Conservation (phyloP, 2,113 vertebrate species). For the Prionailurus bengalensis region DNA sequence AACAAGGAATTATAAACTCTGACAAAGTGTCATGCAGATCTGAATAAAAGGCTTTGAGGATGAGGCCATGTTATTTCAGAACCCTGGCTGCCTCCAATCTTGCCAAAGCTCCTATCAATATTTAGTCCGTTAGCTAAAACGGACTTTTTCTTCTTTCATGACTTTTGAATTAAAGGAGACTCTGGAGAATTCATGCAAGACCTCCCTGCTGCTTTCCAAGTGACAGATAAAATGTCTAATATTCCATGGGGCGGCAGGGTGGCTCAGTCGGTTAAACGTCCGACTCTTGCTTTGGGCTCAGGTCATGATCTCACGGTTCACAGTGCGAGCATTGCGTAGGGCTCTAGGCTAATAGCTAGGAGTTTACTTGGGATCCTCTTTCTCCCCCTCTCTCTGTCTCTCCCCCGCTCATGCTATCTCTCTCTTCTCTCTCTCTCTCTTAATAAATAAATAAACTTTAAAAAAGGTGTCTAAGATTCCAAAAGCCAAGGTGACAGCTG, state of each 20-base stretch:
- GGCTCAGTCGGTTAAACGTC: too few species aligned
- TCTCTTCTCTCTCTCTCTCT: too few species aligned
- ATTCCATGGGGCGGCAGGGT: too few species aligned
- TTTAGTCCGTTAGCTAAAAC: neutral
- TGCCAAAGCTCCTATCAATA: neutral
- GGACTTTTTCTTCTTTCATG: neutral
- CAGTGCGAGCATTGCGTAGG: too few species aligned
- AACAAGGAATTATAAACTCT: neutral
- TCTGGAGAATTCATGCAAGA: neutral
- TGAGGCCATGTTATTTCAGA: neutral
- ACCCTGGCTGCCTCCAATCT: accelerated
- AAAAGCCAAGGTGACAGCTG: neutral
- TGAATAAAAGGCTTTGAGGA: neutral
- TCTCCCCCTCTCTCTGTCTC: too few species aligned
- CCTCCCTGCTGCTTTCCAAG: neutral
- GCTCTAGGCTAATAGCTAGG: too few species aligned
- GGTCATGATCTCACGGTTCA: too few species aligned
- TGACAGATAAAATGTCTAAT: neutral
- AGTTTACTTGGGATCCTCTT: too few species aligned
- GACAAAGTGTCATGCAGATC: neutral
- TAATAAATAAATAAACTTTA: too few species aligned
- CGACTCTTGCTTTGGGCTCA: too few species aligned
- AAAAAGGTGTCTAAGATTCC: neutral
- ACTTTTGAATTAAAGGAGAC: neutral
- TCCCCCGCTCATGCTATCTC: too few species aligned